Base-by-base conservation (phyloP, 1,140 invertebrate species). In the Drosophila nigrodunni region DNA sequence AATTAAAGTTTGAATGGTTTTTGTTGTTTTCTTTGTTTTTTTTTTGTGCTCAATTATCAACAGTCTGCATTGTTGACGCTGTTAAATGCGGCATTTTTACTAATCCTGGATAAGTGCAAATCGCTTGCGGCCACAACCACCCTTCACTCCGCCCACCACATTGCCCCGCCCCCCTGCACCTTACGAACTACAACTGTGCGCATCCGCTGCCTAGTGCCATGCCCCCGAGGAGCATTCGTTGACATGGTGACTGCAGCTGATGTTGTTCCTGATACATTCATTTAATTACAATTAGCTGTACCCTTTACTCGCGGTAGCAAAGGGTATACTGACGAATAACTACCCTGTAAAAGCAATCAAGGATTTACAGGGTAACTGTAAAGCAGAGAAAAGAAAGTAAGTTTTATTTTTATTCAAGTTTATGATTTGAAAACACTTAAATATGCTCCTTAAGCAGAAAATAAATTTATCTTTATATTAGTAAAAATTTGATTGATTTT, bases 211-310 rank as follows among this genome's bases (percentile, higher is more conserved):
- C 46, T 8, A 41, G 30, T 5, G 25, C 2, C 37, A 30, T 37
- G 9, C 7, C 15, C 10, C 6, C 4, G 25, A 7, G 34, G 10
- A 13, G 15, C 46, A 44, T 39, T 37, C 55, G 82, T 82, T 86
- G 82, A 77, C 77, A 82, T 79, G 79, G 72, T 54, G 73, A 88
- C 83, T 62, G 55, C 62, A 43, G 64, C 34, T 35, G 34, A 46
- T 37, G 52, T 46, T 54, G 46, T 15, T n/a, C 8, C 25, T 59
- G 46, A 30, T 15, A 37, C 50, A 71, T 81, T 81, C 78, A 86
- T 86, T 86, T 78, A 86, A 86, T 86, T 86, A 86, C 78, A 86
- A 86, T 86, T 85, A 64, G 74, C 61, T 46, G 74, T 71, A 60
- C 46, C 25, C 25, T 30, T 30, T 30, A 30, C 4, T 30, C 3